Evolutionary conservation across 92 coral and sea anemone genomes (phyloP), one percentile per base, ranked within the genome.

Genomic region (Nematostella vectensis): DNA sequence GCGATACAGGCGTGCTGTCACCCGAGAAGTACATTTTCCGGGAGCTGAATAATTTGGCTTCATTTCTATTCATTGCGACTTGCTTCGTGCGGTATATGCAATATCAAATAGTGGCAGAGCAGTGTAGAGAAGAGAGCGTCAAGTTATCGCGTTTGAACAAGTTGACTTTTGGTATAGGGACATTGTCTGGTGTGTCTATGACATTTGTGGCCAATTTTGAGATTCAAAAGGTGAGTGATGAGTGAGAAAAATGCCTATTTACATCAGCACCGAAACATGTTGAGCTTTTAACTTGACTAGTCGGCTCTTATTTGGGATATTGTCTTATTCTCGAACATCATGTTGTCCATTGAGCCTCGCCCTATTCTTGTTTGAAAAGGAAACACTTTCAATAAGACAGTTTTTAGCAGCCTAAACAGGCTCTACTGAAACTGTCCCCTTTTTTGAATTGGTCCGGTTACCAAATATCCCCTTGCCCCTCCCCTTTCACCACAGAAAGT

Each of bases 141-240:
- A 61, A 68, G 53, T 69, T 83, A 0, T 30, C 52, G 13, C 85
- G 75, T 16, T 77, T 83, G 13, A 83, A 83, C 50, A 74, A 67
- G 56, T 55, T 78, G 20, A 79, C 91, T 1, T 78, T 83, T 29
- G 74, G 76, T 8, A 76, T 78, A 20, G 93, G 85, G 16, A 79
- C 77, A 22, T 58, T 81, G 21, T 68, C 86, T 0, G 93, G 93
- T 26, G 67, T 78, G 12, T 74, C 85, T 9, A 83, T 83, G 85
- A 83, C 93, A 10, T 72, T 83, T 25, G 93, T 83, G 20, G 93
- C 85, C 17, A 83, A 83, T 71, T 83, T 83, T 48, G 93, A 83
- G 61, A 67, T 72, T n/a, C 87, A 83, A 55, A 72, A 74, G 82
- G 93, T 77, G 58, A 61, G 69, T 27, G 25, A 28, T 6, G 44